phyloP scores from a whole-genome alignment of 2,113 vertebrate genomes.

The Heptranchias perlo region DNA sequence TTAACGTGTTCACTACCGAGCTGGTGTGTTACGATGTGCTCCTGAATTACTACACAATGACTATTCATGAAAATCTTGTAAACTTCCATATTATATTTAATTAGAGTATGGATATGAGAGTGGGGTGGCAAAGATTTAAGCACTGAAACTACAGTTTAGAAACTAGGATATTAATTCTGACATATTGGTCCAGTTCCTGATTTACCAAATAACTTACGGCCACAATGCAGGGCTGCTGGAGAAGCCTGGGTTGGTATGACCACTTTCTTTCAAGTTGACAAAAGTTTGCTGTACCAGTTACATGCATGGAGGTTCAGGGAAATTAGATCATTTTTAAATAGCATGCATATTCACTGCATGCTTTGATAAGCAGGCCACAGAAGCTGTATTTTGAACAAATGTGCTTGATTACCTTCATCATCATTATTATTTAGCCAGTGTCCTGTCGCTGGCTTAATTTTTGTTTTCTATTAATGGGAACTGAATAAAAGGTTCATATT shows the following conservation, averaged over 20 bases:
- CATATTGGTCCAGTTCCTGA: not conserved
- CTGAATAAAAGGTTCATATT: no score
- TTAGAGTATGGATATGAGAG: not conserved
- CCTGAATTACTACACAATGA: not conserved
- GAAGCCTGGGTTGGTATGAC: not conserved
- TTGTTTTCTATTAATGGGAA: no score
- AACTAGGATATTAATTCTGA: not conserved
- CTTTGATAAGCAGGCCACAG: no score
- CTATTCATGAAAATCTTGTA: not conserved
- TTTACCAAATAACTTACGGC: no score
- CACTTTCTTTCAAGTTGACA: not conserved
- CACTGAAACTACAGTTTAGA: not conserved
- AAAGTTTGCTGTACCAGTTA: not conserved
- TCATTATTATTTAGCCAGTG: no score
- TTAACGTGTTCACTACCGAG: constrained; percentile 18
- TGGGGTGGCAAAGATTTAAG: not conserved
- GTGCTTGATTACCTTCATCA: no score
- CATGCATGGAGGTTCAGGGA: not conserved
- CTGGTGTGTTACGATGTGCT: not conserved
- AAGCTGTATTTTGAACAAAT: no score
- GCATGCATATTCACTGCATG: no score
- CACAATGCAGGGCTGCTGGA: not conserved
- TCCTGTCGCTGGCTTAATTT: no score
- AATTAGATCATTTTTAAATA: not conserved
- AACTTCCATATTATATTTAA: not conserved